Percentiles rank a stretch among this genome's conserved stretches.
Conservation (phyloP, 2,888 invertebrate species). For the Xylophagus ater region DNA sequence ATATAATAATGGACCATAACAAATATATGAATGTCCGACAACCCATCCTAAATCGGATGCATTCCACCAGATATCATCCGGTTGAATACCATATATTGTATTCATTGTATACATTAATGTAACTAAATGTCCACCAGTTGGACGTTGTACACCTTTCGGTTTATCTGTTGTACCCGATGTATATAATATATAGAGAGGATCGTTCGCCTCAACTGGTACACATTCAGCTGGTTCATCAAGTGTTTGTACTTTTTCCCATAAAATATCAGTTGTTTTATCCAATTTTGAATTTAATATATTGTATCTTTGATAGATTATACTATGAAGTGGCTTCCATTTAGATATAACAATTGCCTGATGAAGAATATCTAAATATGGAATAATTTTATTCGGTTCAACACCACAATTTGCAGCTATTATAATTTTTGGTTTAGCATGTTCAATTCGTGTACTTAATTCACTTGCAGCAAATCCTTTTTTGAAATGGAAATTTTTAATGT, state of each 20-base stretch:
- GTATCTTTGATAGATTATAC: constrained; percentile 72
- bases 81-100: constrained; percentile 64
- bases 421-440: constrained; percentile 79
- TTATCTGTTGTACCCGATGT: constrained; percentile 79
- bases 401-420: constrained; percentile 86
- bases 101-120: constrained; percentile 76
- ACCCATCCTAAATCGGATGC: constrained; percentile 72
- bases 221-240: constrained; percentile 61
- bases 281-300: constrained; percentile 53
- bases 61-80: constrained; percentile 84
- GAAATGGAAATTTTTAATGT: no score
- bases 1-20: constrained; percentile 76
- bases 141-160: constrained; percentile 70
- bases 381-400: constrained; percentile 73
- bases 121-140: constrained; percentile 80
- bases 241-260: constrained; percentile 64
- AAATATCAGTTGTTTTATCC: constrained; percentile 54
- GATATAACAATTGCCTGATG: constrained; percentile 57
- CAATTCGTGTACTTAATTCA: constrained; percentile 74
- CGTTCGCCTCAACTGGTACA: constrained; percentile 76
- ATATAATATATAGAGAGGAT: constrained; percentile 83
- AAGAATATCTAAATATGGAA: constrained; percentile 41
- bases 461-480: constrained; percentile 87
- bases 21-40: constrained; percentile 89
- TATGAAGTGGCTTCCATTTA: constrained; percentile 59